A percentile compares a stretch with the other conserved stretches of the same genome.
phyloP scores from a whole-genome alignment of 2,113 vertebrate species.

The Piaya cayana region DNA sequence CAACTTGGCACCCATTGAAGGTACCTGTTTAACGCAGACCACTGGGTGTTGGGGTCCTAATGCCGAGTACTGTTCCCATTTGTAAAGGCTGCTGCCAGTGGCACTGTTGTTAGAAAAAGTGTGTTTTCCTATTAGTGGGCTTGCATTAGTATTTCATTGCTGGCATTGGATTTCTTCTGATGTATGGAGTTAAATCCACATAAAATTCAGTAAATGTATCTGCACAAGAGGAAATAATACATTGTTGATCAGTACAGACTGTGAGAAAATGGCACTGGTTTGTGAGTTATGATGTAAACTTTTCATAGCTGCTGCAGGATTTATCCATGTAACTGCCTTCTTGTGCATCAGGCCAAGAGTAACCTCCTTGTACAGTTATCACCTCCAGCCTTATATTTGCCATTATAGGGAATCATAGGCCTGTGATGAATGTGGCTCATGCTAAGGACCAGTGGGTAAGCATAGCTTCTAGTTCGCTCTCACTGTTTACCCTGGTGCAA shows the following conservation, averaged over 20 bases:
- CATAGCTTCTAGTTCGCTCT: background rate
- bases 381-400: background rate
- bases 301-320: background rate
- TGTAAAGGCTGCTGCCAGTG: background rate
- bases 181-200: background rate
- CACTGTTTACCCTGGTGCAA: background rate
- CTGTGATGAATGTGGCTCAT: rapidly evolving
- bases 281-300: background rate
- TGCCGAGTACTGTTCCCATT: background rate
- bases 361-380: background rate
- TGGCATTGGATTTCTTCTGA: background rate
- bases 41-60: background rate
- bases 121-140: background rate
- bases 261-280: background rate
- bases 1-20: background rate
- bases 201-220: background rate
- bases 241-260: background rate
- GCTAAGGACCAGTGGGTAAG: background rate
- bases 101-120: background rate
- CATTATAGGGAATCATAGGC: background rate
- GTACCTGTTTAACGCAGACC: background rate
- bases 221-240: background rate
- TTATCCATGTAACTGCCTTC: background rate
- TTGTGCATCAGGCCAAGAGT: background rate
- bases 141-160: background rate